Base-by-base conservation (phyloP, 2,888 invertebrate species). In the Drosophila cognata region DNA sequence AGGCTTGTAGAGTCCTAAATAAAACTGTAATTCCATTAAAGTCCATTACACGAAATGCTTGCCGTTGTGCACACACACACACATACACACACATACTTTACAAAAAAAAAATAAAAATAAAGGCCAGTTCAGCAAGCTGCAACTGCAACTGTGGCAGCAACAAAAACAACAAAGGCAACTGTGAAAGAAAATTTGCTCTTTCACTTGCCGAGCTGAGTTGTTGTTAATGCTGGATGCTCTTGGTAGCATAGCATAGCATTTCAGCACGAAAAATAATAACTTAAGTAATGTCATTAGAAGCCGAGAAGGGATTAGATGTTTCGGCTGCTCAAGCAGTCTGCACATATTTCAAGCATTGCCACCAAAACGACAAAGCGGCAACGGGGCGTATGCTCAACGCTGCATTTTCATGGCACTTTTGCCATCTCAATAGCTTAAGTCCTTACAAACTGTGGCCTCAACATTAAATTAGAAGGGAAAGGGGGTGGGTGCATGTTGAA, bases 21-120 rank as follows among this genome's bases (percentile, higher is more conserved):
- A 89, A 90, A 80, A 88, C 80, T 87, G 89, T 90, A 90, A 87
- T 87, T 87, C 89, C 87, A 87, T 87, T 87, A 87, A 87, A 87
- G 90, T 89, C 90, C 90, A 87, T 87, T 89, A 90, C 84, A 90
- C 60, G 79, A 90, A 89, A 88, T 75, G 79, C 81, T 74, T 80
- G 76, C 72, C 80, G 72, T 67, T 57, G 63, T 53, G 63, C 57
- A 56, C 68, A 67, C 61, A 68, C 46, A 58, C 46, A 46, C 64
- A 59, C 18, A 38, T 48, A 55, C 61, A 74, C 59, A 67, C 36
- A 53, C 33, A 58, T 33, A 33, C 33, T 10, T 33, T 33, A 21
- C 5, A 41, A n/a, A 43, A 67, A 28, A n/a, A 25, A 50, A 13
- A 50, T 16, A 51, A 18, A 16, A 50, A 38, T n/a, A 35, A 31